phyloP scores from a whole-genome alignment of 2,797 vertebrate genomes.

The Paedocypris micromegethes region DNA sequence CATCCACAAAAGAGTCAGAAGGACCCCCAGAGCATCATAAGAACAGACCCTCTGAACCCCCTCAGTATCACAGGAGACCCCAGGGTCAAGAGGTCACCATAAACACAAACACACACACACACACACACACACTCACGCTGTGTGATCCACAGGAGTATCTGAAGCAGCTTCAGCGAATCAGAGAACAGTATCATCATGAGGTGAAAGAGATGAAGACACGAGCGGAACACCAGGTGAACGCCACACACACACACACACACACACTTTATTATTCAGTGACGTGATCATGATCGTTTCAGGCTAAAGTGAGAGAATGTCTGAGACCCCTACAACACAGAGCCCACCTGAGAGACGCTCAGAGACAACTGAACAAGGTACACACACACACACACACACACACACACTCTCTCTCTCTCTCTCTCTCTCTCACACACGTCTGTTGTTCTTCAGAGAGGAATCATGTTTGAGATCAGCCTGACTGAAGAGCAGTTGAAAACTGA shows the following conservation, averaged over 20 bases:
- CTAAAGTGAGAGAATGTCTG: too few relatives aligned
- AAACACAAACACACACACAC: neutral
- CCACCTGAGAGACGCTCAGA: too few relatives aligned
- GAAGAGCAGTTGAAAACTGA: conserved; percentile 43
- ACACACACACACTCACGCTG: too few relatives aligned
- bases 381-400: conserved; percentile 40
- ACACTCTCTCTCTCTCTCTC: too few relatives aligned
- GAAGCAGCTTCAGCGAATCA: conserved; percentile 76
- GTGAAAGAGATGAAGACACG: conserved; percentile 71
- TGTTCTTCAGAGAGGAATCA: conserved; percentile 73
- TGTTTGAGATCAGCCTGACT: conserved; percentile 82
- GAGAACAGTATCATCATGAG: conserved; percentile 77
- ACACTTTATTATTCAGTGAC: neutral
- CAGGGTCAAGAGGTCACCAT: conserved; percentile 56
- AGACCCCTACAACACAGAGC: too few relatives aligned
- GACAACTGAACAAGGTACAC: neutral
- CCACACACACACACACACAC: neutral
- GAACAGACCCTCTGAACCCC: conserved; percentile 33
- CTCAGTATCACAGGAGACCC: conserved; percentile 47
- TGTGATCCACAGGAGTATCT: conserved; percentile 73
- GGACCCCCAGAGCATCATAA: conserved; percentile 42
- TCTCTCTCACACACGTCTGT: neutral
- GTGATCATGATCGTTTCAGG: too few relatives aligned
- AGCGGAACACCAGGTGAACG: conserved; percentile 61
- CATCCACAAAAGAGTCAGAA: conserved; percentile 71